Conservation (phyloP, 2,888 invertebrate genomes). For the Fabriciana adippe region DNA sequence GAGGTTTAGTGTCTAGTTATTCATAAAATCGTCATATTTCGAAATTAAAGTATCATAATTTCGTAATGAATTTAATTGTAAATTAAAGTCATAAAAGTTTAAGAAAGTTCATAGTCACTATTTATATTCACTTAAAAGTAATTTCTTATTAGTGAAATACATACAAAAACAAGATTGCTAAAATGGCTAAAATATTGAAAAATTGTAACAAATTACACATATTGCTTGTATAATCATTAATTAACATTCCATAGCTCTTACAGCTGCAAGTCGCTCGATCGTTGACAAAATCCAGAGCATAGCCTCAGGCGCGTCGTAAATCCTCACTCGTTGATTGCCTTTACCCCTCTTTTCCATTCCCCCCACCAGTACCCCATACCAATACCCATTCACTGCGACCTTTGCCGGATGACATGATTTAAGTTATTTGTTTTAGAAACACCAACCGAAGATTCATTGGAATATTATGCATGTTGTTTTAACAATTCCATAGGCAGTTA, state of each 20-base stretch:
- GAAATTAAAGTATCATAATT: too few species aligned
- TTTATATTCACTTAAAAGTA: too few species aligned
- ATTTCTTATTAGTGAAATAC: too few species aligned
- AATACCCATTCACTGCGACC: conserved; percentile 56
- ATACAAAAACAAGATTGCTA: too few species aligned
- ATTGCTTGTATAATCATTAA: conserved; percentile 18
- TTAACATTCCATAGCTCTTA: conserved; percentile 28
- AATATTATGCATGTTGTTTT: conserved; percentile 64
- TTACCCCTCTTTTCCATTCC: conserved; percentile 44
- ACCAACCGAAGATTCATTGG: conserved; percentile 62
- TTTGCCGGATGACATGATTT: conserved; percentile 53
- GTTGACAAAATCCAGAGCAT: conserved; percentile 34
- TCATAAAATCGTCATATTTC: too few species aligned
- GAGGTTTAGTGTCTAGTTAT: too few species aligned
- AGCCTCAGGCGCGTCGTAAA: conserved; percentile 58
- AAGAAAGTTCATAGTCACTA: too few species aligned
- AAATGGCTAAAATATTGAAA: not conserved
- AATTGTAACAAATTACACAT: conserved; percentile 10
- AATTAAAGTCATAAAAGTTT: too few species aligned
- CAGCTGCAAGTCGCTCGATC: conserved; percentile 1
- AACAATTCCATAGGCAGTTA: conserved; percentile 50
- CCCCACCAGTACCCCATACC: conserved; percentile 28
- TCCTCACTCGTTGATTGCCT: conserved; percentile 71
- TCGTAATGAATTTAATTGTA: too few species aligned
- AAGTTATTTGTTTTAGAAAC: conserved; percentile 57